Conservation (phyloP, 1,140 invertebrate species). For the Prorops nasuta region DNA sequence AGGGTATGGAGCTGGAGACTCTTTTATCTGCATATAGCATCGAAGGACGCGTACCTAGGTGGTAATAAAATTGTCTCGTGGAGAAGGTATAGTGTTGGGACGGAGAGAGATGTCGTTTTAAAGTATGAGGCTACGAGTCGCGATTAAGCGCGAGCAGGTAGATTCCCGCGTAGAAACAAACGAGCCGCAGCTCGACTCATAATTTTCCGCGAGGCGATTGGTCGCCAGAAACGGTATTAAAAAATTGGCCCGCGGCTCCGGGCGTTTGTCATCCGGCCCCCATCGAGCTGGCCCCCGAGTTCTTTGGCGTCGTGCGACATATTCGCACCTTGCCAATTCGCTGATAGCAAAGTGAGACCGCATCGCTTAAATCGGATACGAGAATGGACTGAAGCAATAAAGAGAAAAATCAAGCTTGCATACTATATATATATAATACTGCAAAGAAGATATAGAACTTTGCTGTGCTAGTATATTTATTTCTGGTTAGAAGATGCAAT, state of each 20-base stretch:
- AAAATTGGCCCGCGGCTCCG: constrained; percentile 26
- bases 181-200: constrained; percentile 28
- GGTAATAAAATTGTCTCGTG: not conserved
- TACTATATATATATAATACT: no score
- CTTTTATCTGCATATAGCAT: not conserved
- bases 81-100: not conserved
- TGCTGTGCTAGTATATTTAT: no score
- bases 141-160: constrained; percentile 38
- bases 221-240: constrained; percentile 31
- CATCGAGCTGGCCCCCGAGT: constrained; percentile 15
- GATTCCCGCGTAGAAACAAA: constrained; percentile 38
- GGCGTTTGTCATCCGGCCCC: constrained; percentile 34
- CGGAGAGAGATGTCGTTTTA: constrained; percentile 13
- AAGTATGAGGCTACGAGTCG: constrained; percentile 27
- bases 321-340: constrained; percentile 20
- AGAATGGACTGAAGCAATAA: no score
- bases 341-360: constrained; percentile 21
- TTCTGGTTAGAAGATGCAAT: no score
- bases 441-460: no score
- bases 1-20: no score
- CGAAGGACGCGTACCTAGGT: not conserved
- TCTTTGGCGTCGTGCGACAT: constrained; percentile 5
- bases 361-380: no score
- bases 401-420: no score
- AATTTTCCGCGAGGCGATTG: constrained; percentile 30